Base-by-base conservation (phyloP, 2,888 invertebrate species). In the Syrista parreyssii region DNA sequence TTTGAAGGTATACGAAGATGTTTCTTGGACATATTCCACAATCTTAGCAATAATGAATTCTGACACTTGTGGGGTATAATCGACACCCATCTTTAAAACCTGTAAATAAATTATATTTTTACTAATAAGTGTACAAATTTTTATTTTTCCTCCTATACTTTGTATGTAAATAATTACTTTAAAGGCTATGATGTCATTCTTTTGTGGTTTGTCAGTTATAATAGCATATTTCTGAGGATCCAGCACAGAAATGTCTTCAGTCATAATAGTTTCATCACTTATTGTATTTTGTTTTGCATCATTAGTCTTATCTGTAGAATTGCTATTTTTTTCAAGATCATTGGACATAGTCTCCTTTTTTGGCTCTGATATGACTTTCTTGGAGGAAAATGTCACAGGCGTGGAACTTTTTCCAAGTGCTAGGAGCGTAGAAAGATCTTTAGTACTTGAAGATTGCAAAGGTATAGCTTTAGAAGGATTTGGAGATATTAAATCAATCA, bases 61-160 rank as follows among this genome's bases (percentile, higher is more conserved):
- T 0, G 92, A 92, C 30, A 92, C 55, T 80, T 89, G 87, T 11
- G 92, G 92, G n/a, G 88, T 88, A 79, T 92, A 92, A 82, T 91
- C 86, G 34, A 84, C 81, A 32, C 86, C 89, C 72, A 92, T 87
- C 83, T 87, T 90, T 6, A 92, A 84, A 80, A 90, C 89, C 92
- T 92, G 80, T 31, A 85, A 85, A 75, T 76, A 73, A 79, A 79
- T 34, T 69, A 34, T 55, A 55, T 55, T 55, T 55, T 55, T 9
- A 40, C 23, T 23, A 40, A 15, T 23, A 55, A 55, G 9, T 23
- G 23, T 23, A 23, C 9, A 9, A 23, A 55, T 23, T 23, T 6
- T 55, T 55, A 2, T 55, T 23, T 23, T 55, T 23, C 23, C 55
- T 55, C 9, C 9, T 55, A 55, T 9, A 23, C 55, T 55, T 9